Evolutionary conservation across 2,797 vertebrate species (phyloP).

Genomic region (Xenopus petersii): DNA sequence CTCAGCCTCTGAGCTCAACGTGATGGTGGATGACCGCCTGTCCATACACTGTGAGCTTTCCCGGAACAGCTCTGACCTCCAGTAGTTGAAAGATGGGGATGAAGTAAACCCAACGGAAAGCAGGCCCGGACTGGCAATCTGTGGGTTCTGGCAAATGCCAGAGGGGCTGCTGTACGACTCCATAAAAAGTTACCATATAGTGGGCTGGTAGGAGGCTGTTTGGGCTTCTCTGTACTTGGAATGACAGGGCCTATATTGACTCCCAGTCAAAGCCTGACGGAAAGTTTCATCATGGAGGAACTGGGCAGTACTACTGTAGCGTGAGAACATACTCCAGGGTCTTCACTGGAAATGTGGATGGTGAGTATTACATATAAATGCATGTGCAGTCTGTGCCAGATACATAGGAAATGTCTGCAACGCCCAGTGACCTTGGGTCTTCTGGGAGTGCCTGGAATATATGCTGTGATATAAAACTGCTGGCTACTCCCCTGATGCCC

Average conservation of each 20-base stretch:
- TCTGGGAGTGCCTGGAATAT: background rate
- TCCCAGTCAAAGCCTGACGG: too few relatives aligned
- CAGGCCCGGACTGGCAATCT: too few relatives aligned
- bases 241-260: too few relatives aligned
- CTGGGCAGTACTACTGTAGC: constrained; percentile 83
- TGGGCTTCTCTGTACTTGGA: too few relatives aligned
- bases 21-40: constrained; percentile 70
- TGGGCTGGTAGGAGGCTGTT: too few relatives aligned
- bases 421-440: too few relatives aligned
- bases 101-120: constrained; percentile 76
- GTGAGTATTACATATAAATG: constrained; percentile 62
- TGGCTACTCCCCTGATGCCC: too few relatives aligned
- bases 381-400: too few relatives aligned
- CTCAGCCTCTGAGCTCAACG: constrained; percentile 65
- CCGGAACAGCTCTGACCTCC: constrained; percentile 76
- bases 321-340: constrained; percentile 74
- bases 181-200: too few relatives aligned
- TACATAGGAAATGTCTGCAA: too few relatives aligned
- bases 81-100: constrained; percentile 86
- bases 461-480: background rate
- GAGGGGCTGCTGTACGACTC: too few relatives aligned
- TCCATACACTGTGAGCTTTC: constrained; percentile 89
- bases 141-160: too few relatives aligned
- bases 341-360: constrained; percentile 82
- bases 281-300: constrained; percentile 75